phyloP scores from a whole-genome alignment of 64 coral and sea anemone genomes.

The Trachythela sp. region DNA sequence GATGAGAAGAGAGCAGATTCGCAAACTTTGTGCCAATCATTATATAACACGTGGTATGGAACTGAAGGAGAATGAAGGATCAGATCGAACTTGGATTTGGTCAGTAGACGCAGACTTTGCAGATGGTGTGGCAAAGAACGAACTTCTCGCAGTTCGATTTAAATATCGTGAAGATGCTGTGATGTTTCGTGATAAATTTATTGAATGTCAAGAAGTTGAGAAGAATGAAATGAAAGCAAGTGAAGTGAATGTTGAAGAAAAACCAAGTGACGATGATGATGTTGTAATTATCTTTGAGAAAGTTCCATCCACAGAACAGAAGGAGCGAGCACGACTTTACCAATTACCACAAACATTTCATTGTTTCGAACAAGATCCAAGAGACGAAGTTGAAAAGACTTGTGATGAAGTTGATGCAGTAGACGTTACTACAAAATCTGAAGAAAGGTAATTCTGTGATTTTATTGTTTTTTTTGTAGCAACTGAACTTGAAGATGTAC shows the following conservation, averaged over 20 bases:
- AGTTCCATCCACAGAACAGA: neutral
- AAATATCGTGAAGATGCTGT: slow-evolving; percentile 41
- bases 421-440: neutral
- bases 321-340: neutral
- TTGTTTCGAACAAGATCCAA: neutral
- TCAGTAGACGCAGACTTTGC: slow-evolving; percentile 65
- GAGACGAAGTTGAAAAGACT: neutral
- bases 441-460: neutral
- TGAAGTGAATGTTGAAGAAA: neutral
- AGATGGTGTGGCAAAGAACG: slow-evolving; percentile 47
- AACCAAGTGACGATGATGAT: neutral
- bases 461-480: neutral
- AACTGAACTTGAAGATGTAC: too few relatives aligned
- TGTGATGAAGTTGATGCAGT: neutral
- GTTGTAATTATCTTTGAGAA: neutral
- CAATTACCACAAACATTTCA: neutral
- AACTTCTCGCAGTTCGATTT: slow-evolving; percentile 62
- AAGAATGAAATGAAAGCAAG: neutral
- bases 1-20: slow-evolving; percentile 72
- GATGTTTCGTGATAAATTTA: slow-evolving; percentile 55
- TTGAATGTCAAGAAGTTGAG: slow-evolving; percentile 33
- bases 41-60: slow-evolving; percentile 59
- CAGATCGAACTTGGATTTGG: slow-evolving; percentile 76
- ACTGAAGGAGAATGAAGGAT: slow-evolving; percentile 46
- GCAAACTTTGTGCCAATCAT: slow-evolving; percentile 80